Evolutionary conservation across 2,888 invertebrate genomes (phyloP).

Genomic region (Flabesymbios commensalis): DNA sequence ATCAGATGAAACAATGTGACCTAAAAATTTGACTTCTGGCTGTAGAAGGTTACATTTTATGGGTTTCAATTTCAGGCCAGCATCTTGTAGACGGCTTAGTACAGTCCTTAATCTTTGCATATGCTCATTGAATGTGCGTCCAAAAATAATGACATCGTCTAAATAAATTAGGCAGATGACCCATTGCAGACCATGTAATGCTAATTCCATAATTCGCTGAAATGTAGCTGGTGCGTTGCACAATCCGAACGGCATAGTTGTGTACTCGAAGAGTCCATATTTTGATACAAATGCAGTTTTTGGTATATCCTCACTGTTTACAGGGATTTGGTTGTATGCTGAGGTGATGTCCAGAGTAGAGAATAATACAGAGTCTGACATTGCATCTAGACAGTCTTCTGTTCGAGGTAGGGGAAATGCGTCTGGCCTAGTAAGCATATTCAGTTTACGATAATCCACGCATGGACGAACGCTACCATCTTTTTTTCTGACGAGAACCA

Average conservation of each 20-base stretch:
- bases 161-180: background rate
- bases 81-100: constrained; percentile 18
- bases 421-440: background rate
- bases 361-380: background rate
- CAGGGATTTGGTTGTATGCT: background rate
- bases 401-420: background rate
- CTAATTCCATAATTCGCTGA: background rate
- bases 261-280: background rate
- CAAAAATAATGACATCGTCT: constrained; percentile 13
- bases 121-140: constrained; percentile 19
- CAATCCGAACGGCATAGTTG: constrained; percentile 2
- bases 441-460: background rate
- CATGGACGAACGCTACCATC: background rate
- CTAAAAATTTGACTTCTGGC: constrained; percentile 23
- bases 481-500: background rate
- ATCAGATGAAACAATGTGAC: constrained; percentile 8
- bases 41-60: constrained; percentile 29
- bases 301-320: background rate
- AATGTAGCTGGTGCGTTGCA: constrained; percentile 4
- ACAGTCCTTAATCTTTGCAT: constrained; percentile 24
- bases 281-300: constrained; percentile 1
- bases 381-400: background rate
- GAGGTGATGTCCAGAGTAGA: background rate
- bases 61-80: constrained; percentile 14
- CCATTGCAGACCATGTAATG: constrained; percentile 8